Evolutionary conservation across 2,113 vertebrate genomes (phyloP), one percentile per base, ranked within the genome.

Genomic region (Phoxinus phoxinus): DNA sequence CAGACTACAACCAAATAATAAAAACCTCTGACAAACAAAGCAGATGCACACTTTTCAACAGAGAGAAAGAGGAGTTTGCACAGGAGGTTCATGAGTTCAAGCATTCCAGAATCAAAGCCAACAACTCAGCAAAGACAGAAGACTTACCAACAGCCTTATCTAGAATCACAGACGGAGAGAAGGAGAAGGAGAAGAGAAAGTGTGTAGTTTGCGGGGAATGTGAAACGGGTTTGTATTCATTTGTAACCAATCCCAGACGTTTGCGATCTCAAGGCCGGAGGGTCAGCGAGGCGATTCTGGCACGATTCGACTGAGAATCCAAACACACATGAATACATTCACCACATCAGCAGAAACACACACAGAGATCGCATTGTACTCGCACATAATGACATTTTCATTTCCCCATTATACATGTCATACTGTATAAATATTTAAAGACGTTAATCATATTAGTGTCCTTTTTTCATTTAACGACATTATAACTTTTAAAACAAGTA

Each of bases 21-120:
- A 32, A 67, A 27, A 23, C 32, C 67, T 37, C 19, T 69, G 30
- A 35, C 1, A 35, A 69, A 8, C 19, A 37, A 69, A 23, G 9
- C 19, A 69, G 32, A 19, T 32, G 32, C n/a, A 37, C 56, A 58
- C 32, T 27, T 35, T 7, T 2, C 30, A 53, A 51, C 17, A 27
- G 25, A 71, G 19, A 19, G 59, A 56, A 48, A 48, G 25, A 69
- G 11, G 67, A 63, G 87, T 86, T 84, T 86, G 76, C n/a, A 81
- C 23, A 72, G 71, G 63, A 67, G 71, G 76, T 81, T 59, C 82
- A 81, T 10, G 79, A 86, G 87, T 77, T 81, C 85, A 88, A 23
- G 78, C 87, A 86, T 78, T 88, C 83, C 85, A 85, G 25, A 46
- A 19, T 76, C 65, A 71, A 56, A 76, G 85, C 82, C 77, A 84